phyloP scores from a whole-genome alignment of 2,888 invertebrate species.

The Drosophila subquinaria region DNA sequence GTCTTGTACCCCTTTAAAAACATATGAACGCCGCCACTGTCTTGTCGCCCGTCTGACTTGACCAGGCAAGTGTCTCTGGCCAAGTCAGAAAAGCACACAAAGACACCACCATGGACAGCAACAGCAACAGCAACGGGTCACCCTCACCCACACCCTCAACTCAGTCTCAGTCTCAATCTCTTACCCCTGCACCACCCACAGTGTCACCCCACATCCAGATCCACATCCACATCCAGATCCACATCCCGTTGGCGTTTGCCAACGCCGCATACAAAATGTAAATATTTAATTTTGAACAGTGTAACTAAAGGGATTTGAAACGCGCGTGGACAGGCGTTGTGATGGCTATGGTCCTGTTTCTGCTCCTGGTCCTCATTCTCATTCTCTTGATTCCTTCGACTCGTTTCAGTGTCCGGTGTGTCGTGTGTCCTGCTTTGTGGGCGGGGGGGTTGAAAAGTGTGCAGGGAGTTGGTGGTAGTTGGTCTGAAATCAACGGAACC shows the following conservation, averaged over 20 bases:
- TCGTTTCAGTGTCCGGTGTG: constrained; percentile 32
- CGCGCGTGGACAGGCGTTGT: constrained; percentile 69
- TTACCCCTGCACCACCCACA: constrained; percentile 1
- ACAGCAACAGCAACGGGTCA: not conserved
- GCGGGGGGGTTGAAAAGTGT: not conserved
- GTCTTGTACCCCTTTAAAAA: not conserved
- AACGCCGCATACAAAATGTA: constrained; percentile 73
- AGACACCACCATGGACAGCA: constrained; percentile 29
- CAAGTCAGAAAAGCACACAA: constrained; percentile 20
- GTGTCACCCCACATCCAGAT: not conserved
- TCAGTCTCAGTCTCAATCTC: constrained; percentile 2
- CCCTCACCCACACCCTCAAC: constrained; percentile 3
- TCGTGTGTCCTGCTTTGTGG: constrained; percentile 9
- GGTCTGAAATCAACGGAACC: constrained; percentile 79
- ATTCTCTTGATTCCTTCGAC: not conserved
- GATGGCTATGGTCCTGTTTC: not conserved
- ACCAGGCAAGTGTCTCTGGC: constrained; percentile 27
- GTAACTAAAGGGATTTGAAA: constrained; percentile 83
- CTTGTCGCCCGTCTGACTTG: constrained; percentile 7
- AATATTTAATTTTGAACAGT: constrained; percentile 84
- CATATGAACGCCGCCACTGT: constrained; percentile 18
- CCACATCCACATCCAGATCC: constrained; percentile 18
- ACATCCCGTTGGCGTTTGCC: constrained; percentile 27
- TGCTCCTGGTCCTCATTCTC: not conserved
- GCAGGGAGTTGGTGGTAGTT: constrained; percentile 1